phyloP scores from a whole-genome alignment of 2,113 vertebrate species.

The Ornithorhynchus anatinus region DNA sequence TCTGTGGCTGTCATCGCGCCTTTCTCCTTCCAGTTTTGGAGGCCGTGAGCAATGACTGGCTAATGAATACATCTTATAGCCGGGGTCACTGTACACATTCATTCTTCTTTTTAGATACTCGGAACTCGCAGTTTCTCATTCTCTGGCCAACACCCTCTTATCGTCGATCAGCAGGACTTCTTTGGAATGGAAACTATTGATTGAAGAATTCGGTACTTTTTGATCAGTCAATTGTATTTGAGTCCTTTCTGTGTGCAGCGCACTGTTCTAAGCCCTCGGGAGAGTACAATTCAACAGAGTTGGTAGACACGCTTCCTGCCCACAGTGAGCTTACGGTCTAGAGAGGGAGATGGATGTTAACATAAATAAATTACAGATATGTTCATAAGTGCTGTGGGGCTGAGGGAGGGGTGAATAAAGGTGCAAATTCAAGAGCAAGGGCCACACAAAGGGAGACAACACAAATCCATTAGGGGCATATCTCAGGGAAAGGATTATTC shows the following conservation, averaged over 20 bases:
- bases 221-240: too few relatives aligned
- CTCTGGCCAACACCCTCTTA: constrained; percentile 5
- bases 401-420: too few relatives aligned
- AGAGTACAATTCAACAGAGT: too few relatives aligned
- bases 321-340: too few relatives aligned
- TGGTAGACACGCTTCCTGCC: too few relatives aligned
- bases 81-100: constrained; percentile 39
- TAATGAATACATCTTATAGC: constrained; percentile 58
- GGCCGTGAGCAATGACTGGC: constrained; percentile 52
- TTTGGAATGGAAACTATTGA: constrained; percentile 40
- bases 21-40: constrained; percentile 43
- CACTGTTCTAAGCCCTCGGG: too few relatives aligned
- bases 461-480: constrained; percentile 50
- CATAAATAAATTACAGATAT: too few relatives aligned
- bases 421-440: too few relatives aligned
- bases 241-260: too few relatives aligned
- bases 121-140: constrained; percentile 46
- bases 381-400: too few relatives aligned
- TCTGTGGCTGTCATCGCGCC: constrained; percentile 48
- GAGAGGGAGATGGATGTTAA: too few relatives aligned
- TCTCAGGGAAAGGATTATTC: background rate
- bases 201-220: constrained; percentile 41
- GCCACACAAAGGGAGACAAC: too few relatives aligned
- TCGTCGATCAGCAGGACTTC: constrained; percentile 40
- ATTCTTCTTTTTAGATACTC: constrained; percentile 48